These are phyloP conservation scores for Copsychus sechellarum DNA, from an alignment of 2,113 vertebrate species.

Conservation along the genomic window DNA sequence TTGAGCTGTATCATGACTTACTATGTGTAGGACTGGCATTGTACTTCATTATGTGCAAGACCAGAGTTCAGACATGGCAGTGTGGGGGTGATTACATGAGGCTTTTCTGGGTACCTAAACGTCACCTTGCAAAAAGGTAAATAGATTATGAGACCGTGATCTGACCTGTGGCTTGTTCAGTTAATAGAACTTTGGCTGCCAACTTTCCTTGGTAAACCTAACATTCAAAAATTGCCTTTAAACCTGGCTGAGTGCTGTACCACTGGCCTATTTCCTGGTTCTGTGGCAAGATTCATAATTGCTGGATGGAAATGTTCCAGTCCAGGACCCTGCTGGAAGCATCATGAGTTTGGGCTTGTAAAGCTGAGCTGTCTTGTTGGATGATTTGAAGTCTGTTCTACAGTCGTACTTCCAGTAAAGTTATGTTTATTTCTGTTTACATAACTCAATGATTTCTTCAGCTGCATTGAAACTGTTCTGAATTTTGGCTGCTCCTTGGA, in stretches of 20 bases:
- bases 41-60: not conserved
- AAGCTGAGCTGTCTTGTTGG: not conserved
- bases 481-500: not conserved
- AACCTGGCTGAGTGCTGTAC: not conserved
- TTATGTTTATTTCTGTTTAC: not conserved
- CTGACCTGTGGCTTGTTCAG: not conserved
- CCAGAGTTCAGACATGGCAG: not conserved
- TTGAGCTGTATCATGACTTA: accelerated
- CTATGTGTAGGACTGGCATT: not conserved
- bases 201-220: accelerated
- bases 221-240: not conserved
- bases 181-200: not conserved
- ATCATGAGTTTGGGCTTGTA: not conserved
- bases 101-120: not conserved
- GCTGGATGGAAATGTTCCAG: not conserved
- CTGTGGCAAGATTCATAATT: not conserved
- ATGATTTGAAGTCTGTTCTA: not conserved
- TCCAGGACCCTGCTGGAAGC: not conserved
- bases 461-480: not conserved
- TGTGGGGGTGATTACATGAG: not conserved
- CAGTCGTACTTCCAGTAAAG: not conserved
- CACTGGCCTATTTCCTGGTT: not conserved
- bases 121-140: not conserved
- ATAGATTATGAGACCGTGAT: not conserved
- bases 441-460: accelerated